These are phyloP conservation scores for Apis cerana DNA, from an alignment of 1,140 invertebrate species.

Conservation along the genomic window DNA sequence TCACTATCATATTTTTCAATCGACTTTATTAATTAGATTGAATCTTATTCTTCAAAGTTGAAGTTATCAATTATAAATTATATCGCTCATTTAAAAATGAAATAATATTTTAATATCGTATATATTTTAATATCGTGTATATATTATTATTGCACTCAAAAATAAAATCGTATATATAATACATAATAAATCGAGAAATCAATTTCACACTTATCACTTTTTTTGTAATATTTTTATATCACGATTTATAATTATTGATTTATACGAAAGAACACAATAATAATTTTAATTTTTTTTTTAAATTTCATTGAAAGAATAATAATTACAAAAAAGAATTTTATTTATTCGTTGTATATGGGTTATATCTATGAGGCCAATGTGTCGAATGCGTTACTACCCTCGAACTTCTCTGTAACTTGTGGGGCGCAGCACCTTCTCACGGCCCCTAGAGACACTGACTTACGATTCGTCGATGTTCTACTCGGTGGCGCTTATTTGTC, in stretches of 20 bases:
- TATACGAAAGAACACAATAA: not conserved
- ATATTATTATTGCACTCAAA: not conserved
- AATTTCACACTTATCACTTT: not conserved
- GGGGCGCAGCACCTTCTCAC: conserved; percentile 23
- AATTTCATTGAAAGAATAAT: not conserved
- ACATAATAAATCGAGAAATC: not conserved
- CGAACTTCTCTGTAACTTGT: conserved; percentile 26
- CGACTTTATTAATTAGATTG: not conserved
- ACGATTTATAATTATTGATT: conserved; percentile 27
- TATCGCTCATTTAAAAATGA: not conserved
- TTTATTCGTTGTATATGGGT: conserved; percentile 16
- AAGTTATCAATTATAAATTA: not conserved
- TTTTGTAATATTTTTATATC: not conserved
- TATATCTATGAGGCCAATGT: conserved; percentile 25
- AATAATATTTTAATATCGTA: not conserved
- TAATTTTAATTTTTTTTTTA: not conserved
- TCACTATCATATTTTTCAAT: conserved; percentile 11
- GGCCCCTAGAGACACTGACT: conserved; percentile 23
- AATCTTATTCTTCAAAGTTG: not conserved
- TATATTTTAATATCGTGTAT: not conserved
- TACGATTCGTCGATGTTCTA: conserved; percentile 38
- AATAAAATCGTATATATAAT: not conserved
- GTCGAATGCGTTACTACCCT: conserved; percentile 39
- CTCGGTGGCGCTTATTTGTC: conserved; percentile 37
- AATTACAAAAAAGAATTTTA: not conserved